Base-by-base conservation (phyloP, 2,113 vertebrate species). In the Ailuropoda melanoleuca region DNA sequence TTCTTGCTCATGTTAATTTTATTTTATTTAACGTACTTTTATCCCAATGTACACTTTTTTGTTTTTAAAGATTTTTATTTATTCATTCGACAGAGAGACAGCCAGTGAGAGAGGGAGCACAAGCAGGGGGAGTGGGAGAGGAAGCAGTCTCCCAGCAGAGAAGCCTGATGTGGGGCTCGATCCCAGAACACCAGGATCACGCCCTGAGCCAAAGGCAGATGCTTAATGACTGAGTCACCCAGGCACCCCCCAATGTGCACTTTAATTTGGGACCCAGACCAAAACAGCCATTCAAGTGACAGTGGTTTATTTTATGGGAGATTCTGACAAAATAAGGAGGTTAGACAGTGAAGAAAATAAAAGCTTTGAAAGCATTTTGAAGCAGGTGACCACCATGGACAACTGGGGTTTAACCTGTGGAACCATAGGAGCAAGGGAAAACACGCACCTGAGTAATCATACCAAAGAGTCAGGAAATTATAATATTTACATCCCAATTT, bases 1-100 rank as follows among this genome's bases (percentile, higher is more conserved):
- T 92, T 95, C 29, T 58, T 64, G 34, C 77, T 93, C 53, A 34
- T 74, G 39, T 86, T 11, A 92, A 94, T 96, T 95, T 93, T 17
- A 93, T 75, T 94, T 68, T 74, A 72, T 82, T 95, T 97, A 23
- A 77, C 74, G 66, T 90, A 78, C 46, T 93, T 96, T 93, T 55
- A 94, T 93, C 26, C 60, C 86, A 80, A n/a, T 14, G 24, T 88
- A 60, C 84, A 70, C 55, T 81, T 89, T 43, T 43, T 43, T n/a
- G n/a, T n/a, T n/a, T n/a, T n/a, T n/a, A n/a, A n/a, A n/a, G n/a
- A n/a, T n/a, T n/a, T n/a, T n/a, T n/a, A n/a, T n/a, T n/a, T n/a
- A n/a, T n/a, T n/a, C n/a, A n/a, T n/a, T n/a, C n/a, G n/a, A n/a
- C n/a, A n/a, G n/a, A n/a, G n/a, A n/a, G n/a, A n/a, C n/a, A n/a